Evolutionary conservation across 1,140 invertebrate species (phyloP).

Genomic region (Drosophila trapezifrons): DNA sequence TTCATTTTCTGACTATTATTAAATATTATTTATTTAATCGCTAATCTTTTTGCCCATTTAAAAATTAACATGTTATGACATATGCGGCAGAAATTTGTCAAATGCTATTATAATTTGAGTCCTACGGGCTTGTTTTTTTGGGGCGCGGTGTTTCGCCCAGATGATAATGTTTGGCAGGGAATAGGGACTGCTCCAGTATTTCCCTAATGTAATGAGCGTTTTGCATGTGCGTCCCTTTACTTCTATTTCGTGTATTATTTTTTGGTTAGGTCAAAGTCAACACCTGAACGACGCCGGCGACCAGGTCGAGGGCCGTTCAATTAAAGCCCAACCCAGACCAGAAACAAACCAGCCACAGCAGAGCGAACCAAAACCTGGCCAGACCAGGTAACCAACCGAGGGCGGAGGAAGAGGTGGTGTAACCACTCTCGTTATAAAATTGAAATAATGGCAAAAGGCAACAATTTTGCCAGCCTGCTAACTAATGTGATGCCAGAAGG

Average conservation of each 20-base stretch:
- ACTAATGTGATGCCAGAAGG: slow-evolving; percentile 69
- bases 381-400: slow-evolving; percentile 15
- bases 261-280: slow-evolving; percentile 67
- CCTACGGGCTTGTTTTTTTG: slow-evolving; percentile 37
- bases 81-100: slow-evolving; percentile 72
- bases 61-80: slow-evolving; percentile 70
- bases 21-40: too few relatives aligned
- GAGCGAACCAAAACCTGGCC: slow-evolving; percentile 12
- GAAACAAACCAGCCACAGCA: slow-evolving; percentile 34
- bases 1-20: too few relatives aligned
- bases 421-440: slow-evolving; percentile 59
- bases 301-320: slow-evolving; percentile 59
- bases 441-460: slow-evolving; percentile 64
- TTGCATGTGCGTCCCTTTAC: slow-evolving; percentile 61
- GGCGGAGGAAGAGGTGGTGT: slow-evolving; percentile 2
- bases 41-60: too few relatives aligned
- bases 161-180: slow-evolving; percentile 34
- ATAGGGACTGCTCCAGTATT: slow-evolving; percentile 9
- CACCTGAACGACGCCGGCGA: slow-evolving; percentile 56
- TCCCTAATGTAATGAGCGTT: slow-evolving; percentile 75
- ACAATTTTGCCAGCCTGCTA: slow-evolving; percentile 66
- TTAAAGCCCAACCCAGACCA: slow-evolving; percentile 61
- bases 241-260: slow-evolving; percentile 42
- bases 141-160: slow-evolving; percentile 40
- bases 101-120: slow-evolving; percentile 74